Conservation (phyloP, 1,140 invertebrate genomes). For the Acromyrmex charruanus region DNA sequence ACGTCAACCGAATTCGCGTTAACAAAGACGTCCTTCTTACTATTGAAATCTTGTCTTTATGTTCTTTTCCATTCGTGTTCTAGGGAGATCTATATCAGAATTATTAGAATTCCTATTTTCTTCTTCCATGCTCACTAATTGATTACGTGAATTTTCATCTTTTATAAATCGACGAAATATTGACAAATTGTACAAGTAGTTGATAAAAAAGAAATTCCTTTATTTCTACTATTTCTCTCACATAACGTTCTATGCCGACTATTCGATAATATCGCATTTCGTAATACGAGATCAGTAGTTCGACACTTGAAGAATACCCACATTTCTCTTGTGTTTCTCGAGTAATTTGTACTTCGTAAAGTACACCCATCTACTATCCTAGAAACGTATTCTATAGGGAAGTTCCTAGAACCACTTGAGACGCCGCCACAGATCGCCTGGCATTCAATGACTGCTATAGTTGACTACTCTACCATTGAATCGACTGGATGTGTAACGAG, state of each 20-base stretch:
- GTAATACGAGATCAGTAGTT: neutral
- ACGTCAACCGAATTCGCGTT: slow-evolving; percentile 33
- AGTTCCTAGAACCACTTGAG: slow-evolving; percentile 64
- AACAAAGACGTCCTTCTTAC: slow-evolving; percentile 14
- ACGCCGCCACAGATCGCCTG: slow-evolving; percentile 37
- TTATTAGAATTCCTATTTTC: neutral
- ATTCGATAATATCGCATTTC: neutral
- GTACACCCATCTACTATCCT: slow-evolving; percentile 51
- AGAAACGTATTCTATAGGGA: slow-evolving; percentile 54
- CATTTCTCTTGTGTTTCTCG: slow-evolving; percentile 35
- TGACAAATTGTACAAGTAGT: neutral
- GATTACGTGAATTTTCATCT: neutral
- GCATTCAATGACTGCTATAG: slow-evolving; percentile 55
- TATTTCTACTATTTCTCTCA: neutral
- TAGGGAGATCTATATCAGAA: neutral
- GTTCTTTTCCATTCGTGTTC: neutral
- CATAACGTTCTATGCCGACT: neutral
- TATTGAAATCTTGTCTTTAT: slow-evolving; percentile 16
- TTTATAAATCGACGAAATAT: neutral
- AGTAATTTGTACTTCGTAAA: slow-evolving; percentile 25
- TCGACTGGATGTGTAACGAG: slow-evolving; percentile 62
- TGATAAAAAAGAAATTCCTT: neutral
- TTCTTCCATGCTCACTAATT: neutral
- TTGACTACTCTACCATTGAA: slow-evolving; percentile 57
- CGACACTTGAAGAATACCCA: slow-evolving; percentile 1